Evolutionary conservation across 2,113 vertebrate genomes (phyloP).

Genomic region (Opisthocomus hoazin): DNA sequence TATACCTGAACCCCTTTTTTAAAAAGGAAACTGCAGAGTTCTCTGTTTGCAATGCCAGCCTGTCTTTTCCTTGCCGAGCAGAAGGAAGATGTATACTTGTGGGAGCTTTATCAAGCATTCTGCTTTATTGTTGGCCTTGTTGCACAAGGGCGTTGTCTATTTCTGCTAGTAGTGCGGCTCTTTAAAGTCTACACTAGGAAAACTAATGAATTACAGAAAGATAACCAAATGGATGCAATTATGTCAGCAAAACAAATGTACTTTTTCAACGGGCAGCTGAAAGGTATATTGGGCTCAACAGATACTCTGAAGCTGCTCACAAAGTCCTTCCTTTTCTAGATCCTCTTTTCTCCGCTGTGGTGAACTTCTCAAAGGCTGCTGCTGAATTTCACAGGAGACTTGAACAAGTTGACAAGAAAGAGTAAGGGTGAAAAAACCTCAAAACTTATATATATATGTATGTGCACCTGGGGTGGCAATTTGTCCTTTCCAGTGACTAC

Average conservation of each 20-base stretch:
- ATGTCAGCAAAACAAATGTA: neutral
- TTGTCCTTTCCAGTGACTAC: neutral
- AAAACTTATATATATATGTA: neutral
- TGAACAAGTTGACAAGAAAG: constrained; percentile 71
- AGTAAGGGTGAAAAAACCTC: constrained; percentile 78
- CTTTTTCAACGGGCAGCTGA: neutral
- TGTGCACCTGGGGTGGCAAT: neutral
- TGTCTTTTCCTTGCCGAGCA: neutral
- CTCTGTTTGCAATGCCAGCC: neutral
- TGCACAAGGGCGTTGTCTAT: neutral
- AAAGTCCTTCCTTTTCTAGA: constrained; percentile 65
- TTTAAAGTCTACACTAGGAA: neutral
- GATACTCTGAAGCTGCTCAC: neutral
- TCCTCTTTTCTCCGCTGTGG: constrained; percentile 84
- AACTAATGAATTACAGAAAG: neutral
- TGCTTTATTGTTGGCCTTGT: neutral
- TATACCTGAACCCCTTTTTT: neutral
- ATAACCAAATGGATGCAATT: neutral
- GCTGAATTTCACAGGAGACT: constrained; percentile 81
- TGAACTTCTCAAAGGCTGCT: constrained; percentile 84
- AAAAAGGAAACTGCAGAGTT: neutral
- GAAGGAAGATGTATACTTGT: neutral
- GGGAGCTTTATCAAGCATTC: neutral
- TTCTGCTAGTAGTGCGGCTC: neutral
- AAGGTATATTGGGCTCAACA: neutral